A percentile compares a stretch with the other conserved stretches of the same genome.
These are phyloP conservation scores for Sycon ciliatum DNA, from an alignment of 37 sponge, comb jelly and placozoan species.

Conservation along the genomic window DNA sequence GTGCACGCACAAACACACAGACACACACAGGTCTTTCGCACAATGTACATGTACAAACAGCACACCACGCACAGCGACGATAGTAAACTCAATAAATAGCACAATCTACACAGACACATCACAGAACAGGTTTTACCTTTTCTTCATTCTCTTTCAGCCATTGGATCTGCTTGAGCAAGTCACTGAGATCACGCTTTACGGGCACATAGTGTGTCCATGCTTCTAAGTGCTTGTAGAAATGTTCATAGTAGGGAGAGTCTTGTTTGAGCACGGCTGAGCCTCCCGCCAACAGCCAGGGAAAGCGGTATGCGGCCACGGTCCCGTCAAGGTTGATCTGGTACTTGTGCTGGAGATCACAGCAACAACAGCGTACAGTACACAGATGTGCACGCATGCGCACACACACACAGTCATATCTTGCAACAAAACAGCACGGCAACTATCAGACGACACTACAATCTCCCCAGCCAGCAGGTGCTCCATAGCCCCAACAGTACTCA, in stretches of 20 bases:
- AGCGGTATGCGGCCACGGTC: conserved; percentile 88
- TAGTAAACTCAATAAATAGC: too few relatives aligned
- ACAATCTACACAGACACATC: background rate
- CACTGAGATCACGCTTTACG: conserved; percentile 63
- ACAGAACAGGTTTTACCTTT: conserved; percentile 27
- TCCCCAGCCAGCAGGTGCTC: too few relatives aligned
- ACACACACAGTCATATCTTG: too few relatives aligned
- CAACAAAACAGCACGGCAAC: too few relatives aligned
- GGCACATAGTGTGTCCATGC: conserved; percentile 96
- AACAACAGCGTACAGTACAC: too few relatives aligned
- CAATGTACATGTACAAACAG: too few relatives aligned
- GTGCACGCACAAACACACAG: too few relatives aligned
- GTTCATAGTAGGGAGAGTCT: conserved; percentile 91
- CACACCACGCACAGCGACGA: too few relatives aligned
- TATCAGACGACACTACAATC: too few relatives aligned
- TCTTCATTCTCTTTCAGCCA: conserved; percentile 79
- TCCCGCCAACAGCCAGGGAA: conserved; percentile 83
- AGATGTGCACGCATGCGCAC: too few relatives aligned
- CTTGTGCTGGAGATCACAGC: conserved; percentile 77
- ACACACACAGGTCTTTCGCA: too few relatives aligned
- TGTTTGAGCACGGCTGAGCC: conserved; percentile 87
- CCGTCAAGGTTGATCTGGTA: conserved; percentile 94
- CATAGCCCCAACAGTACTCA: too few relatives aligned
- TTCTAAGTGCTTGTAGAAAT: conserved; percentile 76
- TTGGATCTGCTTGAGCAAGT: conserved; percentile 66